Evolutionary conservation across 2,113 vertebrate species (phyloP).

Genomic region (Gallinago media): DNA sequence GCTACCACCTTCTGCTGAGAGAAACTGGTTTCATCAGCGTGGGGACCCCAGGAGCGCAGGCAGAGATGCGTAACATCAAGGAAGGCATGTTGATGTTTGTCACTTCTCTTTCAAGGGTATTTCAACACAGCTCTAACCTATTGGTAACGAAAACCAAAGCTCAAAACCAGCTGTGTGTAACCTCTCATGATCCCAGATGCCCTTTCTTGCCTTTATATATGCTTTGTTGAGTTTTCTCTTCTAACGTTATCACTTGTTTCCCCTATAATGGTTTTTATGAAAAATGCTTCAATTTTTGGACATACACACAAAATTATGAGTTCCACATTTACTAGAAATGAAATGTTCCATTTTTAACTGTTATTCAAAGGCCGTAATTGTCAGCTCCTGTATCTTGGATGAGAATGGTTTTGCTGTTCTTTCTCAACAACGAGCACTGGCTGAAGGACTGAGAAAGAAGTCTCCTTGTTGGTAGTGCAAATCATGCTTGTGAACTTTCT

Average conservation of each 20-base stretch:
- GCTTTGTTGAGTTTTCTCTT: neutral
- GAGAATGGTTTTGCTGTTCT: neutral
- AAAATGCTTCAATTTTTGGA: neutral
- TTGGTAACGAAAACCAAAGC: neutral
- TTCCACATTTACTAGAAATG: neutral
- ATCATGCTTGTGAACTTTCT: neutral
- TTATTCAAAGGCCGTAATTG: accelerated
- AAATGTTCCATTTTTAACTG: neutral
- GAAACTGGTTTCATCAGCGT: accelerated
- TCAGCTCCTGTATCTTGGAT: neutral
- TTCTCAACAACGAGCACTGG: neutral
- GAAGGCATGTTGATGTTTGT: neutral
- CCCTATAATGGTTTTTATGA: neutral
- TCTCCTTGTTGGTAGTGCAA: neutral
- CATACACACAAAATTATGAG: neutral
- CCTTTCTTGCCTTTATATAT: neutral
- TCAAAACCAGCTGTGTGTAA: accelerated
- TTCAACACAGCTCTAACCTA: neutral
- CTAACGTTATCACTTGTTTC: neutral
- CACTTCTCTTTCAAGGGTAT: neutral
- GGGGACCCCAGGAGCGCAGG: neutral
- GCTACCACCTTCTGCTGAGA: neutral
- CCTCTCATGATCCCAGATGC: neutral
- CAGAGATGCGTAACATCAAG: accelerated
- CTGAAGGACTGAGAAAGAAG: neutral